Base-by-base conservation (phyloP, 2,797 vertebrate species). In the Eospalax fontanierii region DNA sequence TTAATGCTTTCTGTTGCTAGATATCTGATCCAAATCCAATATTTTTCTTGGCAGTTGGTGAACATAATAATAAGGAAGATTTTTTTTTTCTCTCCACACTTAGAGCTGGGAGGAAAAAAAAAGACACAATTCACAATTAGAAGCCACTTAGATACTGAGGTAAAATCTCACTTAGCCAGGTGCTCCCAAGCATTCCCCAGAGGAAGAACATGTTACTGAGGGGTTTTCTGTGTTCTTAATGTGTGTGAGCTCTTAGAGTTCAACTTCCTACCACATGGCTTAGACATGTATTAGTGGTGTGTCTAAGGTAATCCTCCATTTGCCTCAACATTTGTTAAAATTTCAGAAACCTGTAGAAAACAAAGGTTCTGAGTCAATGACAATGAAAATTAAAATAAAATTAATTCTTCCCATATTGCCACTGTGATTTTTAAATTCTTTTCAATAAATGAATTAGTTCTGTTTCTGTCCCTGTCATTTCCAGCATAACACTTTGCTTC, bases 11-110 rank as follows among this genome's bases (percentile, higher is more conserved):
- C 89, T 96, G 59, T 93, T 90, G 76, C 92, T 88, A 95, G 93
- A 82, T 97, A 97, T 95, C 94, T 97, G 95, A 95, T 93, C 87
- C n/a, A 89, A 93, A 83, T 96, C 95, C 95, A 96, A 93, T 96
- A 94, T 94, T 95, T 97, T 97, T 93, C 86, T 95, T 98, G 93
- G 94, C 71, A 75, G 93, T 95, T 89, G 33, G 71, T 95, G 91
- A 97, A 96, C 94, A 92, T 97, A 93, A 97, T 95, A 90, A 97
- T 96, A 96, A 97, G 82, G 71, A 97, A 78, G 14, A 4, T 12
- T 86, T 87, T 92, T 96, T 92, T 94, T 78, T 84, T 74, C 59
- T 92, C 12, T 66, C 80, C 21, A 24, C 78, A 50, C n/a, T 75
- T 94, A 92, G 66, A 93, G 22, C 83, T 80, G 24, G 6, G 9